These are phyloP conservation scores for Fissipunctia ypsillon DNA, from an alignment of 2,888 invertebrate genomes.

Conservation along the genomic window DNA sequence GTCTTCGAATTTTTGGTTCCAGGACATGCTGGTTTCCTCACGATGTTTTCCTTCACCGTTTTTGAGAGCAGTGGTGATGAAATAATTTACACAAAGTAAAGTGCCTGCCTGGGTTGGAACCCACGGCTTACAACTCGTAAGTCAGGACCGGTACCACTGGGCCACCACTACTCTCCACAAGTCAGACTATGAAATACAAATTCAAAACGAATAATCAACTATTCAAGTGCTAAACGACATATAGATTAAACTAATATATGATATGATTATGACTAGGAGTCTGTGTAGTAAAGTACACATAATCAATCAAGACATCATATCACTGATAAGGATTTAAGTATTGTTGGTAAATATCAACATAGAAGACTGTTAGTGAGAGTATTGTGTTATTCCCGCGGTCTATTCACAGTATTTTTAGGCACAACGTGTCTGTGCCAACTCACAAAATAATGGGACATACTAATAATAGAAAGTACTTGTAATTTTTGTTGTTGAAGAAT, in stretches of 20 bases:
- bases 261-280: constrained; percentile 8
- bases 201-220: not conserved
- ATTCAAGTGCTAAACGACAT: not conserved
- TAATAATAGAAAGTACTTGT: constrained; percentile 72
- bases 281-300: constrained; percentile 12
- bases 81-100: no score
- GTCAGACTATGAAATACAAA: constrained; percentile 1
- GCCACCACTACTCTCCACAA: no score
- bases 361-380: constrained; percentile 38
- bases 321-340: constrained; percentile 43
- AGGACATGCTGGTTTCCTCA: no score
- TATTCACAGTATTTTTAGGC: constrained; percentile 58
- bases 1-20: no score
- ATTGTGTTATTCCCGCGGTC: constrained; percentile 56
- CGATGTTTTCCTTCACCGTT: no score
- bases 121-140: no score
- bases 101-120: no score
- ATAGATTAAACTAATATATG: constrained; percentile 14
- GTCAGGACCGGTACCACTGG: no score
- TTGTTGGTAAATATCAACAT: constrained; percentile 65
- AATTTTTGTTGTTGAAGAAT: constrained; percentile 64
- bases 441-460: constrained; percentile 69
- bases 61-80: no score
- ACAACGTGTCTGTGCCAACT: constrained; percentile 74
- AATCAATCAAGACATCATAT: constrained; percentile 40